Base-by-base conservation (phyloP, 2,888 invertebrate species). In the Agrochola lychnidis region DNA sequence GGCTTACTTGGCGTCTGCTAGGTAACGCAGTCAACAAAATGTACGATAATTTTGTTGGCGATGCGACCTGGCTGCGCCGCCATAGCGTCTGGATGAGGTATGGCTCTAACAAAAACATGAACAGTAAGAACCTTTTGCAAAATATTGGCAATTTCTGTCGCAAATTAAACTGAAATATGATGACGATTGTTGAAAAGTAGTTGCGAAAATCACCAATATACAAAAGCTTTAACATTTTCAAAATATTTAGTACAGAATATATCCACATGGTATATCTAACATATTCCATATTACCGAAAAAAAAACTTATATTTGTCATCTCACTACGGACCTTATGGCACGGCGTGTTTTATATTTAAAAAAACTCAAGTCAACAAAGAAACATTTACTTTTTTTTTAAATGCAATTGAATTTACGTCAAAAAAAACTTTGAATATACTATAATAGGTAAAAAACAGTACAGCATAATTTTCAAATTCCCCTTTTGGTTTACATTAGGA, bases 241-340 rank as follows among this genome's bases (percentile, higher is more conserved):
- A 57, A 84, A 85, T 84, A 88, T 90, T 89, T 90, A 84, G 86
- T 86, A 84, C 81, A 82, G 30, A 85, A 69, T 73, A 78, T 56
- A 12, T 74, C 19, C 70, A 80, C 19, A 71, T 40, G 61, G 16
- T 51, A 62, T 19, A 30, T 30, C 3, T 30, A 2, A 68, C 67
- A 68, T 69, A 78, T 68, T 40, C 1, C 48, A 61, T 75, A 61
- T 42, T 56, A 70, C 40, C 2, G 69, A 45, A 40, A 70, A 53
- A 71, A 57, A 48, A 36, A 63, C 61, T 9, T 57, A 19, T 48
- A 57, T 63, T 40, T 72, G 62, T 81, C 72, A 59, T 78, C 53
- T 81, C 40, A 79, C 74, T 81, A 84, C 67, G 61, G 64, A 84
- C 48, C 76, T 14, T 79, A 89, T 88, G 89, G 89, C 89, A 89